Base-by-base conservation (phyloP, 53 echinoderm and acorn worm species). In the Mesocentrotus franciscanus region DNA sequence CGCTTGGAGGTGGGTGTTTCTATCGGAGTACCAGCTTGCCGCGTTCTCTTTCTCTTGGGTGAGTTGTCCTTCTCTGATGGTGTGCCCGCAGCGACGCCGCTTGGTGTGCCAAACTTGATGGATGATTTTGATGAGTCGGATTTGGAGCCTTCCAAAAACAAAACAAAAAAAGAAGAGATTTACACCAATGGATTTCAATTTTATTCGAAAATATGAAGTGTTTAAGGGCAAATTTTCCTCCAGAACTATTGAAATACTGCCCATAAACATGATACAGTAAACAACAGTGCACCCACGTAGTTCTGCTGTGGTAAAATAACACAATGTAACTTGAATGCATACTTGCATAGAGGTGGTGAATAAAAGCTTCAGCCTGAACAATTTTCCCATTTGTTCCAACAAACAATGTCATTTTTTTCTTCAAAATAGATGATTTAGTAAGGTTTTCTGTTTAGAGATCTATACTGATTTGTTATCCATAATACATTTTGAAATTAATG, bases 21-120 rank as follows among this genome's bases (percentile, higher is more conserved):
- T 17, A 93, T 96, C 0, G 98, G 98, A n/a, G 97, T 96, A 18
- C 95, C 96, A 13, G 96, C 96, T 79, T 98, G 97, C 32, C 99
- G 81, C 9, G 99, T 98, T 95, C 99, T 85, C 95, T 98, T 98
- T 39, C 97, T 95, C 95, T 97, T 98, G 0, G 96, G 97, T 0
- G 97, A 97, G 93, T 95, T 97, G 96, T 98, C 98, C 71, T 97
- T 97, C 30, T 97, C 97, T 12, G 96, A 95, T 13, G 95, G 96
- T 35, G 97, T 96, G 12, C 90, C 90, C 0, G 96, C 85, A 12
- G 92, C 61, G 27, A 96, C 85, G n/a, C 94, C 94, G 79, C 96
- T 95, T 68, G 96, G 89, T 0, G 95, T 92, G 4, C 95, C 79
- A 16, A 96, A 42, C 33, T 96, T 96, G 61, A 96, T 84, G 61